Evolutionary conservation across 2,797 vertebrate genomes (phyloP), one percentile per base, ranked within the genome.

Genomic region (Gallirallus australis): DNA sequence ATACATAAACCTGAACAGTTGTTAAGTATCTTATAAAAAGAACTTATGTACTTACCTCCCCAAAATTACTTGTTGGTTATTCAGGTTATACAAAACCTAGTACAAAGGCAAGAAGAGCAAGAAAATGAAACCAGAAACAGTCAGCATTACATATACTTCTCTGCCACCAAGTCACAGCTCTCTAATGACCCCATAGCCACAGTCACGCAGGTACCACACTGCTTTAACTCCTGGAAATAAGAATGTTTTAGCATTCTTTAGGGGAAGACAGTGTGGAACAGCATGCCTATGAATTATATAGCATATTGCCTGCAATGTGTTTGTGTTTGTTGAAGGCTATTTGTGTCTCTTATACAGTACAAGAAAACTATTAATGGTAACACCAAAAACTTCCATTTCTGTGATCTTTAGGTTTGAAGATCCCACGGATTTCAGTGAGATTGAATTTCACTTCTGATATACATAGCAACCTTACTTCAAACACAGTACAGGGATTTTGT

Each of bases 141-240:
- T 45, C 28, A 45, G 24, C 19, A 7, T 82, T 69, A 28, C 25
- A 5, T 21, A 7, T 6, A 5, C 30, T 47, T 40, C 23, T 57
- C 27, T 15, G 7, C 28, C 33, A 25, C 13, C 18, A 59, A 70
- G 68, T 37, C 65, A 40, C 54, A 42, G 53, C 19, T 60, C 1
- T 0, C 33, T n/a, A 31, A 48, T 10, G 37, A 56, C 17, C 40
- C 19, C 30, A 11, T 1, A 9, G 28, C 59, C 8, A 3, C 9
- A 19, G n/a, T 12, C 71, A 59, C 3, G 14, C 31, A 9, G 0
- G 0, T 15, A n/a, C 15, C 33, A 9, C 11, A 4, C 15, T 42
- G 31, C 27, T 63, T 48, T 68, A 12, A 15, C 15, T 70, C 39
- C 7, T 6, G 11, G 9, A 25, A 48, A 45, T 28, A 20, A 25